These are phyloP conservation scores for Styela plicata DNA, from an alignment of 23 tunicate species.

Conservation along the genomic window DNA sequence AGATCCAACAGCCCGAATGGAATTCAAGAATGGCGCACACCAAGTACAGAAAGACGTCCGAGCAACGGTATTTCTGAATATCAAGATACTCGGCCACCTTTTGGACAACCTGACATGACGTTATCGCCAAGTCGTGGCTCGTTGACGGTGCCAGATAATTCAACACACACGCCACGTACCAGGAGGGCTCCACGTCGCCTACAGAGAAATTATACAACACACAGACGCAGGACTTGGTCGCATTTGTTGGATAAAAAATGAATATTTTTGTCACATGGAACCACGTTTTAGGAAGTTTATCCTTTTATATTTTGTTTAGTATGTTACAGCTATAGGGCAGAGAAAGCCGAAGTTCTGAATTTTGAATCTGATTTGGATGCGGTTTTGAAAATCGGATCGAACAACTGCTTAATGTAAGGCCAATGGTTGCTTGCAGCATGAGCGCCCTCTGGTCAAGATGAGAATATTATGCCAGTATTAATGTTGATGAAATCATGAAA, in stretches of 20 bases:
- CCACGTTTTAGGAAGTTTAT: too few relatives aligned
- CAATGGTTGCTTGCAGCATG: too few relatives aligned
- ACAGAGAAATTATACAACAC: slow-evolving; percentile 42
- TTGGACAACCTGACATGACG: not conserved
- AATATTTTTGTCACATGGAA: too few relatives aligned
- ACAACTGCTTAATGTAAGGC: too few relatives aligned
- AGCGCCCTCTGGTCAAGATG: too few relatives aligned
- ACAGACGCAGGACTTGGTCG: slow-evolving; percentile 92
- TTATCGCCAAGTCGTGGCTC: not conserved
- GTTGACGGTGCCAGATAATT: not conserved
- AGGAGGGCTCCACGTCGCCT: not conserved
- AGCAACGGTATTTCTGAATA: not conserved
- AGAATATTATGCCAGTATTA: too few relatives aligned
- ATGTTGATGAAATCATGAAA: too few relatives aligned
- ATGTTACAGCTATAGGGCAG: too few relatives aligned
- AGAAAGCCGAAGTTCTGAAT: too few relatives aligned
- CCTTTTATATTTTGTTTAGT: too few relatives aligned
- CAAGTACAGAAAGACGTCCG: not conserved
- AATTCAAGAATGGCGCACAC: not conserved
- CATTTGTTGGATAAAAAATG: slow-evolving; percentile 76
- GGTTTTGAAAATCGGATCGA: too few relatives aligned
- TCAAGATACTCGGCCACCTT: not conserved
- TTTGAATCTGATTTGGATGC: too few relatives aligned
- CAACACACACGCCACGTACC: not conserved
- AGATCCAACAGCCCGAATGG: slow-evolving; percentile 9